phyloP scores from a whole-genome alignment of 2,113 vertebrate genomes.

The Pachyramphus minor region DNA sequence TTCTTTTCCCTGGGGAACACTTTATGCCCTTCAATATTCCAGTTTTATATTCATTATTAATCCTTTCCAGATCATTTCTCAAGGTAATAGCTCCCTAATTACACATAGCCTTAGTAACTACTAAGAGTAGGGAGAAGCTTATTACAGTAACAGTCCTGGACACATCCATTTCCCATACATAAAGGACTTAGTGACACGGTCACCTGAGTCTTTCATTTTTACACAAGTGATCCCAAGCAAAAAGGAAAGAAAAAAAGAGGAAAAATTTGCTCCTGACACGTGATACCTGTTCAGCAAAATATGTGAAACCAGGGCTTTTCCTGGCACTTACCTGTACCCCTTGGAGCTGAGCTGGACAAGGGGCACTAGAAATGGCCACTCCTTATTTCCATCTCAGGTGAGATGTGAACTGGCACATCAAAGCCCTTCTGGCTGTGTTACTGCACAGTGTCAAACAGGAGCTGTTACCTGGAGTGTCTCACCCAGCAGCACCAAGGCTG shows the following conservation, averaged over 20 bases:
- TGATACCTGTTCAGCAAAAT: not conserved
- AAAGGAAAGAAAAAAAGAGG: not conserved
- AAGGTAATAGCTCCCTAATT: not conserved
- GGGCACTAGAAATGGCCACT: not conserved
- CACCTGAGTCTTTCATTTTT: not conserved
- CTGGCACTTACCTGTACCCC: not conserved
- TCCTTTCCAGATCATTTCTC: conserved; percentile 8
- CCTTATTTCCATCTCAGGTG: not conserved
- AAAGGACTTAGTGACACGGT: not conserved
- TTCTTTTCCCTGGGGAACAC: not conserved
- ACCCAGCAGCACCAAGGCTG: not conserved
- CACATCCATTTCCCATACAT: not conserved
- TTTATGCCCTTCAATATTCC: not conserved
- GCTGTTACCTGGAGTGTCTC: not conserved
- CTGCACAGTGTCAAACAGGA: not conserved
- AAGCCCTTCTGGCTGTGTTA: not conserved
- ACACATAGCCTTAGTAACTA: not conserved
- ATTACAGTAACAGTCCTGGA: not conserved
- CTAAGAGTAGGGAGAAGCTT: not conserved
- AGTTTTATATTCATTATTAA: not conserved
- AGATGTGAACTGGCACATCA: not conserved
- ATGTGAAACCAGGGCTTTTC: not conserved
- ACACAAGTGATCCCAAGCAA: not conserved
- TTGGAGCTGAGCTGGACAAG: not conserved
- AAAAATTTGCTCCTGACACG: not conserved